Evolutionary conservation across 2,888 invertebrate genomes (phyloP), one percentile per base, ranked within the genome.

Genomic region (Agrochola macilenta): DNA sequence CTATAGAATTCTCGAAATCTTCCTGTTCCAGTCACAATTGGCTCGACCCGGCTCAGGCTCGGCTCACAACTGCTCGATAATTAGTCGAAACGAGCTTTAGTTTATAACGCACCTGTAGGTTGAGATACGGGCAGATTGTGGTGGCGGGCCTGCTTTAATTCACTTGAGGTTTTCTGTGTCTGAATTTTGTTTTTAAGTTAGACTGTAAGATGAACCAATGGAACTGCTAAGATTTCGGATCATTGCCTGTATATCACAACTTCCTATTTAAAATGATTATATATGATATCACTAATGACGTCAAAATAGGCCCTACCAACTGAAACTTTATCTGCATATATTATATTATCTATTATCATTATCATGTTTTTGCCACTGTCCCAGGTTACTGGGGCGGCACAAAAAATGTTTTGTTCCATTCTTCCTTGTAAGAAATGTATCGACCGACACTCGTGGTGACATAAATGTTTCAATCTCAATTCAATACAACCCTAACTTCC

Each of bases 81-180:
- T 89, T 89, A 89, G 85, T 82, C 63, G 80, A 87, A 85, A 86
- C 83, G 61, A 74, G 76, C 76, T 76, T 80, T 84, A 75, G 82
- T 84, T 87, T 89, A 85, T 79, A 82, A 81, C 61, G 70, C 82
- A 85, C 81, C 79, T 78, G 82, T 80, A 60, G 43, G 30, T 43
- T 35, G 0, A 12, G 58, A 77, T 69, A 82, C 71, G 81, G 76
- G 58, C 9, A 20, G 20, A 66, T 74, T 74, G 39, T 78, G 20
- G 58, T 14, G 43, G 30, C 77, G 74, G 65, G 5, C 78, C 49
- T 35, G 79, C 30, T 74, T 26, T 1, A 30, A 8, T n/a, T 20
- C 4, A 20, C 4, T 39, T 9, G 11, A 54, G 11, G n/a, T 23
- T 57, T 57, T 69, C 12, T 57, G n/a, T 20, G n/a, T 39, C 39